phyloP scores from a whole-genome alignment of 2,113 vertebrate genomes.

The Romanogobio albipinnatus region DNA sequence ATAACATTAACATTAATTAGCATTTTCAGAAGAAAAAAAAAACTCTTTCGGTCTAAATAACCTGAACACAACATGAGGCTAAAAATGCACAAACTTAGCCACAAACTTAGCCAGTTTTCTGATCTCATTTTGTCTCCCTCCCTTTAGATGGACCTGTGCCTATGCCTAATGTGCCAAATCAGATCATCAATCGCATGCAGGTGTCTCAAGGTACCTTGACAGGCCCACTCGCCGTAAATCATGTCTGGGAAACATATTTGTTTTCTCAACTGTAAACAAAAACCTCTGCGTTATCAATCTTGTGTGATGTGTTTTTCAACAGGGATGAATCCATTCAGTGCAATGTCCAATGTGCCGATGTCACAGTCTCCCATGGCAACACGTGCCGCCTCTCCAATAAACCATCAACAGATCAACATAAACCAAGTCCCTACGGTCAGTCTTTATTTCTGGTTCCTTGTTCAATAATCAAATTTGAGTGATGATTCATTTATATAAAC shows the following conservation, averaged over 20 bases:
- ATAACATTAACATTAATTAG: too few species aligned
- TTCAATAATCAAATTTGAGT: too few species aligned
- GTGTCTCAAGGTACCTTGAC: slow-evolving; percentile 85
- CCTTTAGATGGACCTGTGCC: slow-evolving; percentile 90
- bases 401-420: slow-evolving; percentile 94
- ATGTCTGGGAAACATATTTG: neutral
- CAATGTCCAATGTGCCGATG: slow-evolving; percentile 89
- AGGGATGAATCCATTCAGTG: slow-evolving; percentile 96
- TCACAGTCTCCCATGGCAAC: slow-evolving; percentile 86
- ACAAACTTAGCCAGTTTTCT: neutral
- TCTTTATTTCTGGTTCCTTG: slow-evolving; percentile 12
- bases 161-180: slow-evolving; percentile 88
- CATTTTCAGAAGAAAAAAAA: too few species aligned
- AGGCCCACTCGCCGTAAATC: neutral
- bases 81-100: neutral
- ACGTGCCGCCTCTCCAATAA: slow-evolving; percentile 92
- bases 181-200: slow-evolving; percentile 90
- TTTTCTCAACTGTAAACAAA: neutral
- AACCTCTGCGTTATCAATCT: neutral
- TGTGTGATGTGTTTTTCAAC: slow-evolving; percentile 32
- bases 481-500: too few species aligned
- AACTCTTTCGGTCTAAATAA: too few species aligned
- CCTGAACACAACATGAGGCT: too few species aligned
- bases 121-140: slow-evolving; percentile 34
- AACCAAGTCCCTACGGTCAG: slow-evolving; percentile 89